These are phyloP conservation scores for Pygoscelis antarcticus DNA, from an alignment of 2,113 vertebrate genomes.

Conservation along the genomic window DNA sequence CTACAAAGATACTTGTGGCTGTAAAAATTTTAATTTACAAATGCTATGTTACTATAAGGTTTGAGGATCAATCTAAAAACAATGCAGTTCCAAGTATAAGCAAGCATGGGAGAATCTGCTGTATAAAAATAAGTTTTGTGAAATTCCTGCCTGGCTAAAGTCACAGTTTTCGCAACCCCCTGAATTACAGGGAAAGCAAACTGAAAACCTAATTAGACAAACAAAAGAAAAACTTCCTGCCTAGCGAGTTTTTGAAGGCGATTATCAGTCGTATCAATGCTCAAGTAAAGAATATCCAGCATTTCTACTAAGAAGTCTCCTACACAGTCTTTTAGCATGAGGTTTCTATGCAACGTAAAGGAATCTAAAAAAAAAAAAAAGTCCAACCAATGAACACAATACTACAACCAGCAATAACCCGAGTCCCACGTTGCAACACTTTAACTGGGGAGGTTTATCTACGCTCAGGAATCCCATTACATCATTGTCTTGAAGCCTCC, in stretches of 20 bases:
- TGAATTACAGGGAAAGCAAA: constrained; percentile 10
- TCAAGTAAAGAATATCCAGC: background rate
- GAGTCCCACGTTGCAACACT: rapidly evolving
- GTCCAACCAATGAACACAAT: background rate
- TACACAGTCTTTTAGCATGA: background rate
- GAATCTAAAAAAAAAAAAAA: background rate
- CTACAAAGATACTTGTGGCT: background rate
- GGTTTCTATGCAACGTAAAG: background rate
- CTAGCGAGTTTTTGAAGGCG: background rate
- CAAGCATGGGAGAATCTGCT: background rate
- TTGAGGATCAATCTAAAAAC: background rate
- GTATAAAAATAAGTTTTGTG: background rate
- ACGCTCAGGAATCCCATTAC: background rate
- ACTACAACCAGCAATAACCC: background rate
- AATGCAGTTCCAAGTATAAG: background rate
- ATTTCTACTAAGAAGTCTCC: background rate
- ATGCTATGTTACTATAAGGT: background rate
- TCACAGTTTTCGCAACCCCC: background rate
- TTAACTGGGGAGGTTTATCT: background rate
- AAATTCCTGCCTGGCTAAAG: background rate
- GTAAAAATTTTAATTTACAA: background rate
- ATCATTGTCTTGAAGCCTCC: background rate
- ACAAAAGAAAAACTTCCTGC: constrained; percentile 28
- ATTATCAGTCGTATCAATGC: background rate
- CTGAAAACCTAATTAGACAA: background rate